phyloP scores from a whole-genome alignment of 2,113 vertebrate genomes.

The Macquaria ambigua region DNA sequence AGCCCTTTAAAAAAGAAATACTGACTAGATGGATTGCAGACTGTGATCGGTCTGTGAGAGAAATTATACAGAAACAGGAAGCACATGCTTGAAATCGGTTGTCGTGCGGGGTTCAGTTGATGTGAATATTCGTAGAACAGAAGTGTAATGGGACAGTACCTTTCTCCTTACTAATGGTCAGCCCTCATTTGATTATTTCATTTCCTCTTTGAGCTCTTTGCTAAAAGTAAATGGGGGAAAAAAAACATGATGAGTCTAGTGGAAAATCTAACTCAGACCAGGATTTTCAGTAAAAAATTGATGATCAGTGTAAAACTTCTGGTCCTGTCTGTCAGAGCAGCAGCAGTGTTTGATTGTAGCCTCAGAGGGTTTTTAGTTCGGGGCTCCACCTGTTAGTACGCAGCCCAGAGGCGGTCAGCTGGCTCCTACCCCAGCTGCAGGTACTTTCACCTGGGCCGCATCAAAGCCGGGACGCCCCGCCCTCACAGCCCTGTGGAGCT shows the following conservation, averaged over 20 bases:
- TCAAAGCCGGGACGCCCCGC: constrained; percentile 47
- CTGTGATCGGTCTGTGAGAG: background rate
- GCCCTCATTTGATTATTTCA: background rate
- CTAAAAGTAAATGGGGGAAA: background rate
- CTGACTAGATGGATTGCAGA: background rate
- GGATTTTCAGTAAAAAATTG: background rate
- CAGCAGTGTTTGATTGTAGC: constrained; percentile 7
- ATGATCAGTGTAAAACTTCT: background rate
- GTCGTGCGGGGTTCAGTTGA: background rate
- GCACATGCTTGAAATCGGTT: background rate
- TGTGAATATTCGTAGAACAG: background rate
- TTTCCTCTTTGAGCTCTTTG: constrained; percentile 24
- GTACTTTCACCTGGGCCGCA: constrained; percentile 29
- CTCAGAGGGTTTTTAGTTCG: background rate
- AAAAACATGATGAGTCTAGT: background rate
- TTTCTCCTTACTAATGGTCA: background rate
- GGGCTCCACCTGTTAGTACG: constrained; percentile 21
- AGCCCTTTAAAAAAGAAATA: background rate
- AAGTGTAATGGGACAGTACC: background rate
- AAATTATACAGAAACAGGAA: background rate
- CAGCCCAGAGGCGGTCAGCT: constrained; percentile 42
- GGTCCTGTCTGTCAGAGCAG: background rate
- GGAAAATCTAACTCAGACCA: constrained; percentile 6
- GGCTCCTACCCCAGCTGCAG: constrained; percentile 25
- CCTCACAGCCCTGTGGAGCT: constrained; percentile 49